Base-by-base conservation (phyloP, 2,113 vertebrate genomes). In the Verasper variegatus region DNA sequence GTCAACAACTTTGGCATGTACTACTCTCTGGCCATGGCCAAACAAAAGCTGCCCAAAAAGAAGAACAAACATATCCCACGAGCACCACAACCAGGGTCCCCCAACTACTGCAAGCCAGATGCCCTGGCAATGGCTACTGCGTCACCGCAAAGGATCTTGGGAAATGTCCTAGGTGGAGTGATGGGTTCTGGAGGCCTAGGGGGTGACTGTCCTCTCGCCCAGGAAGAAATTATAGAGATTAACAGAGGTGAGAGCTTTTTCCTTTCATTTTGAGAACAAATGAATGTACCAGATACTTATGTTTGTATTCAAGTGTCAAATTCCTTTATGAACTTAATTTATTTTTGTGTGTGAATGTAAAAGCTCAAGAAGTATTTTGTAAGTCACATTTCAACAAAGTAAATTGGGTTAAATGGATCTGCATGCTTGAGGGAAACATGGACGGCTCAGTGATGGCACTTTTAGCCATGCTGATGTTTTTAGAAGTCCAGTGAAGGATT, bases 1-100 rank as follows among this genome's bases (percentile, higher is more conserved):
- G 97, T 98, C 84, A 98, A 98, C 91, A 99, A 99, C 79, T 98
- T 99, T 23, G 97, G 97, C 90, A 98, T 98, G 97, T 98, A 99
- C 89, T 99, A 99, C 77, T 98, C 97, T 0, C 78, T 99, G 91
- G 97, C 97, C 78, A 99, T 98, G 97, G 97, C 97, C 85, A 98
- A 98, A 71, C 97, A 99, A 92, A 99, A 99, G 94, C 82, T 99
- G 75, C 97, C 97, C 86, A 98, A 98, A 90, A 99, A 99, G 92
- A 99, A 98, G 92, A 98, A 97, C 79, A 98, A 98, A 68, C 97
- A 98, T 54, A 98, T 97, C 51, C 97, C 97, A 0, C 84, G 97
- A 26, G 95, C 97, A 0, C 97, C 97, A 0, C 97, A 97, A 66
- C 97, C 97, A 0, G 97, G 97, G 0, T 98, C 97, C 0, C 97